A percentile compares a stretch with the other conserved stretches of the same genome.
phyloP scores from a whole-genome alignment of 2,113 vertebrate genomes.

The Maccullochella peelii region DNA sequence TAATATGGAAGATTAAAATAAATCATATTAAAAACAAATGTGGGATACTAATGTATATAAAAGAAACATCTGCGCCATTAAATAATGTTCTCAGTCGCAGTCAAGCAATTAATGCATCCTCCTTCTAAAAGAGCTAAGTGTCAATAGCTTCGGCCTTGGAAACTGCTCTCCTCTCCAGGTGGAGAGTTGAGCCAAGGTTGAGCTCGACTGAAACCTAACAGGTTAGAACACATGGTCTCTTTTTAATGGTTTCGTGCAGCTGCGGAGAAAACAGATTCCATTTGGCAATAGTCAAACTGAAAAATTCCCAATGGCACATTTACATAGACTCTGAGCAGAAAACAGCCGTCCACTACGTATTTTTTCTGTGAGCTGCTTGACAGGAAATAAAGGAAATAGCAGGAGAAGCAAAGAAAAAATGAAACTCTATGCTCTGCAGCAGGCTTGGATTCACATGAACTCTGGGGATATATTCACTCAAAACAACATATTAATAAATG shows the following conservation, averaged over 20 bases:
- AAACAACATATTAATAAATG: slow-evolving; percentile 47
- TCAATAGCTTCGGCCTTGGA: slow-evolving; percentile 67
- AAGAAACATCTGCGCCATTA: slow-evolving; percentile 16
- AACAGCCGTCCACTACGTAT: slow-evolving; percentile 56
- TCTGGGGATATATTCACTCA: slow-evolving; percentile 36
- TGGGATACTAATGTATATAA: background rate
- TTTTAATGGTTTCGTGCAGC: slow-evolving; percentile 81
- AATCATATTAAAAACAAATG: slow-evolving; percentile 20
- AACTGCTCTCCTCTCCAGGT: slow-evolving; percentile 73
- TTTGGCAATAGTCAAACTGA: slow-evolving; percentile 66
- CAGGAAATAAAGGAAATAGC: slow-evolving; percentile 60
- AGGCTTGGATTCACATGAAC: slow-evolving; percentile 24
- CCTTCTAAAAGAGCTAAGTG: slow-evolving; percentile 57
- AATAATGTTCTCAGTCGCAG: slow-evolving; percentile 53
- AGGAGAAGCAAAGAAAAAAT: slow-evolving; percentile 19
- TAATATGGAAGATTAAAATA: slow-evolving; percentile 14
- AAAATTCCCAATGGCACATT: slow-evolving; percentile 74
- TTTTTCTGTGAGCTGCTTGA: slow-evolving; percentile 55
- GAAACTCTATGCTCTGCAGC: slow-evolving; percentile 28
- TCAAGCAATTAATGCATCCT: slow-evolving; percentile 53
- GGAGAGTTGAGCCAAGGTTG: slow-evolving; percentile 83
- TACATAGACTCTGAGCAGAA: slow-evolving; percentile 67
- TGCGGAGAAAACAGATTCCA: slow-evolving; percentile 80
- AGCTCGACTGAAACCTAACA: slow-evolving; percentile 78
- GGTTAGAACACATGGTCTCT: slow-evolving; percentile 79